phyloP scores from a whole-genome alignment of 92 coral and sea anemone genomes.

The Ricordea florida region DNA sequence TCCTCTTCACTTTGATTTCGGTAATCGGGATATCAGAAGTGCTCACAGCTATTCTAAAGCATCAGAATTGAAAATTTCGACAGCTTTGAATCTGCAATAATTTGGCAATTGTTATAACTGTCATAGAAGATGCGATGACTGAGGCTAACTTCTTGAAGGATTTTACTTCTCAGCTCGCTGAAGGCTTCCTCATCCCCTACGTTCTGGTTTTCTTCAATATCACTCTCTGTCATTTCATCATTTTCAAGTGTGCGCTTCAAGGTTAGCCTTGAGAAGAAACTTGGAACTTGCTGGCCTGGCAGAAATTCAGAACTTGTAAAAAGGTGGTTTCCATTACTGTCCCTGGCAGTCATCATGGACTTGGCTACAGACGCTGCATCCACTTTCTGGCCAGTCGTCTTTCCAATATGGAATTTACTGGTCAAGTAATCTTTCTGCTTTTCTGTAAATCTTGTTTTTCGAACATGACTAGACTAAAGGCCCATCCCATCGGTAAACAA shows the following conservation, averaged over 20 bases:
- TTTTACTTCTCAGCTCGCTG: conserved; percentile 13
- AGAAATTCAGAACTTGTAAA: conserved; percentile 48
- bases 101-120: conserved; percentile 34
- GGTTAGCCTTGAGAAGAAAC: conserved; percentile 59
- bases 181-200: conserved; percentile 16
- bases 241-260: conserved; percentile 27
- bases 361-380: conserved; percentile 58
- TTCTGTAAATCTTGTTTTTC: conserved; percentile 28
- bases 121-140: conserved; percentile 53
- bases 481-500: conserved; percentile 66
- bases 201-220: conserved; percentile 7
- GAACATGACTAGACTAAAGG: conserved; percentile 41
- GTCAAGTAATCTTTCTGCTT: conserved; percentile 61
- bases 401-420: conserved; percentile 47
- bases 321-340: conserved; percentile 47
- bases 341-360: conserved; percentile 53
- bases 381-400: conserved; percentile 47
- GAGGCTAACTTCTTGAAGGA: conserved; percentile 44
- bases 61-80: conserved; percentile 23
- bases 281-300: conserved; percentile 53
- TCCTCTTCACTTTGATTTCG: not conserved
- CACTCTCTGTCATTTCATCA: conserved; percentile 3
- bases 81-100: conserved; percentile 6
- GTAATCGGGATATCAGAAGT: conserved; percentile 12
- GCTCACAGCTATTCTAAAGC: conserved; percentile 23